Evolutionary conservation across 2,797 vertebrate genomes (phyloP).

Genomic region (Galago senegalensis): DNA sequence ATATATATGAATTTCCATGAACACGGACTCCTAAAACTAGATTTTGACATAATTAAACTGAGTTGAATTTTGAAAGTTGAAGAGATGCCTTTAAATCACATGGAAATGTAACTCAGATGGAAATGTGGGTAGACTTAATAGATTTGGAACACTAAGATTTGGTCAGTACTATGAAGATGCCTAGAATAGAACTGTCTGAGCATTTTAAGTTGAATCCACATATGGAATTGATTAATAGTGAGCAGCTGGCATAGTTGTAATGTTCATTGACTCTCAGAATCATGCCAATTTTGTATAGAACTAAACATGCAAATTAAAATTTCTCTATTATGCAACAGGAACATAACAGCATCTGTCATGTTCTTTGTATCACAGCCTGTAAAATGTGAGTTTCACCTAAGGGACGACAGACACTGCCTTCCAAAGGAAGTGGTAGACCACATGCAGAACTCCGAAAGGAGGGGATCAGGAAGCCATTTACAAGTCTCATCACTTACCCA

Average conservation of each 20-base stretch:
- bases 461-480: not conserved
- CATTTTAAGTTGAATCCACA: not conserved
- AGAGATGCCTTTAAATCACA: not conserved
- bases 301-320: constrained; percentile 59
- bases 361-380: not conserved
- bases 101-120: constrained; percentile 4
- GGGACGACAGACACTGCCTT: not conserved
- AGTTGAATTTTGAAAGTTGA: constrained; percentile 47
- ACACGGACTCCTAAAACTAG: not conserved
- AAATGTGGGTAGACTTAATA: not conserved
- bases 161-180: not conserved
- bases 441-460: not conserved
- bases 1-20: not conserved
- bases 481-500: not conserved
- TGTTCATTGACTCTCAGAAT: not conserved
- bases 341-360: constrained; percentile 7
- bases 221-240: not conserved
- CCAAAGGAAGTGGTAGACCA: not conserved
- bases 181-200: not conserved
- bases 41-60: not conserved
- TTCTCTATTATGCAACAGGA: constrained; percentile 31
- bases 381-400: not conserved
- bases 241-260: constrained; percentile 19
- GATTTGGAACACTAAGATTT: not conserved
- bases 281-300: not conserved